Evolutionary conservation across 1,140 invertebrate species (phyloP).

Genomic region (Sweltsa coloradensis): DNA sequence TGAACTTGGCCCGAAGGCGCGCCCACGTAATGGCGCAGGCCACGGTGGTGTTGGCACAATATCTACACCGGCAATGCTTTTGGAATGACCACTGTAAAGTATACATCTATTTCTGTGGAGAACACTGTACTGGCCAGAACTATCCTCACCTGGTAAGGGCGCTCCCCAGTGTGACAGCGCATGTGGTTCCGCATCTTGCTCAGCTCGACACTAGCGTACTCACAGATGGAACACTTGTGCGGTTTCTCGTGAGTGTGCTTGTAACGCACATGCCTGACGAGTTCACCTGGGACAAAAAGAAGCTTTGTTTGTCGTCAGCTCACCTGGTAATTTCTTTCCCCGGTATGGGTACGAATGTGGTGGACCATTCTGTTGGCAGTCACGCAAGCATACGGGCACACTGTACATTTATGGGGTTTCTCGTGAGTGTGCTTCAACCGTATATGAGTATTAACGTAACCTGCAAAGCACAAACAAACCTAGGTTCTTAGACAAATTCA

Average conservation of each 20-base stretch:
- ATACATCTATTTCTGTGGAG: slow-evolving; percentile 1
- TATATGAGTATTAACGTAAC: slow-evolving; percentile 89
- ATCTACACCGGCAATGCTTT: no score
- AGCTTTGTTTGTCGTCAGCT: slow-evolving; percentile 12
- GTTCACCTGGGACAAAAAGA: slow-evolving; percentile 30
- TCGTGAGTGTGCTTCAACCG: slow-evolving; percentile 88
- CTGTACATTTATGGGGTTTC: slow-evolving; percentile 88
- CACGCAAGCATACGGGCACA: slow-evolving; percentile 91
- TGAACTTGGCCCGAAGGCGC: no score
- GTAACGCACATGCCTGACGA: slow-evolving; percentile 43
- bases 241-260: slow-evolving; percentile 53
- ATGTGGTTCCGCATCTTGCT: slow-evolving; percentile 53
- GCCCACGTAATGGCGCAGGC: no score
- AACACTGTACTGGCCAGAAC: slow-evolving; percentile 1
- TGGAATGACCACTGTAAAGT: no score
- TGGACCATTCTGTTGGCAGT: slow-evolving; percentile 86
- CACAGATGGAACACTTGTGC: slow-evolving; percentile 50
- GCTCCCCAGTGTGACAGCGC: slow-evolving; percentile 45
- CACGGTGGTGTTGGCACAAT: no score
- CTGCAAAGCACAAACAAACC: slow-evolving; percentile 41
- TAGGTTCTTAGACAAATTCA: no score
- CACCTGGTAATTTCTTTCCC: slow-evolving; percentile 67
- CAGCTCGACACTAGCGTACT: slow-evolving; percentile 51
- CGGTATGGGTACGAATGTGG: slow-evolving; percentile 88
- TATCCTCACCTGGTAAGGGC: slow-evolving; percentile 34